These are phyloP conservation scores for Siphlonurus alternatus DNA, from an alignment of 2,888 invertebrate genomes.

Conservation along the genomic window DNA sequence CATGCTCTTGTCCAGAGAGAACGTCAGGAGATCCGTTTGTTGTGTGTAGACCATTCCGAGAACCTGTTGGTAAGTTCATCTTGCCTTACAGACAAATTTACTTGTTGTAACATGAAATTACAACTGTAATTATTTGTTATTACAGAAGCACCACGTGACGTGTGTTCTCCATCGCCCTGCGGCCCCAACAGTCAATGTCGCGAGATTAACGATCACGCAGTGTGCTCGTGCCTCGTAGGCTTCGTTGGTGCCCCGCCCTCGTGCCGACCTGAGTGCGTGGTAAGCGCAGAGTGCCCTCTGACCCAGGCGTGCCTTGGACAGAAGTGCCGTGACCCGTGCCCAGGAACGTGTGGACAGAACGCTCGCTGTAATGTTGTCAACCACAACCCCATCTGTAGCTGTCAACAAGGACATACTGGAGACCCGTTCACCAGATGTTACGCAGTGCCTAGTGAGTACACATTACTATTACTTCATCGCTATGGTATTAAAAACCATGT, in stretches of 20 bases:
- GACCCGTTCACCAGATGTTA: conserved; percentile 15
- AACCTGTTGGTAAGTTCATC: conserved; percentile 5
- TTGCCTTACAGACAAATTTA: background rate
- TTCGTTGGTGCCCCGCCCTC: conserved; percentile 19
- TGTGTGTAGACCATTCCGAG: conserved; percentile 30
- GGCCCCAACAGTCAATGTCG: conserved; percentile 18
- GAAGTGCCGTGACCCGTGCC: conserved; percentile 21
- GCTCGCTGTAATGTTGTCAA: conserved; percentile 22
- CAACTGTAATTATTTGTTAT: background rate
- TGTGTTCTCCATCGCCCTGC: conserved; percentile 17
- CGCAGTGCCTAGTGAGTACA: conserved; percentile 9
- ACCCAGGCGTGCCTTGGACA: conserved; percentile 22
- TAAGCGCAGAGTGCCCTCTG: conserved; percentile 21
- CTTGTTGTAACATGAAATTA: background rate
- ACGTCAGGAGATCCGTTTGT: conserved; percentile 67
- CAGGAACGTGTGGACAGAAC: conserved; percentile 20
- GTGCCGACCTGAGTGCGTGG: conserved; percentile 22
- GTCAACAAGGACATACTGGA: conserved; percentile 15
- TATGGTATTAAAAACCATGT: background rate
- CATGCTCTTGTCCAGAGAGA: conserved; percentile 45
- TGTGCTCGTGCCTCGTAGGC: conserved; percentile 17
- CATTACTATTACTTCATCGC: no score
- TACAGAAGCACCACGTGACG: background rate
- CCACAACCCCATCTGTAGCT: conserved; percentile 19
- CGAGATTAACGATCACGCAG: conserved; percentile 13